These are phyloP conservation scores for Helicolenus hilgendorfi DNA, from an alignment of 2,797 vertebrate species.

Conservation along the genomic window DNA sequence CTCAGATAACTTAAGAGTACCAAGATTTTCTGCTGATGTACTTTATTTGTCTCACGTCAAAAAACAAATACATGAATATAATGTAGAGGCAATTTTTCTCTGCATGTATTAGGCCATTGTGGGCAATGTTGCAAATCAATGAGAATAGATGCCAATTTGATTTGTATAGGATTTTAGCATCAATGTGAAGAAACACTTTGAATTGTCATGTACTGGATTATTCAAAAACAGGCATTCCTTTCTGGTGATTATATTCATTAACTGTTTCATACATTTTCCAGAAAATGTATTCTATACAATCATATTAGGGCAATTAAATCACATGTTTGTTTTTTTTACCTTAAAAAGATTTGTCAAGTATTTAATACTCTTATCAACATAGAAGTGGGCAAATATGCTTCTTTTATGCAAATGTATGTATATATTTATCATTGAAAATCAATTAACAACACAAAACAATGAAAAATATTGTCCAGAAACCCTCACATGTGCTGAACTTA, in stretches of 20 bases:
- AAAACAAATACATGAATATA: neutral
- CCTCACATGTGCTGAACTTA: no score
- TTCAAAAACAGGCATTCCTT: neutral
- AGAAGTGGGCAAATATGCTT: no score
- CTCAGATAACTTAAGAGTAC: neutral
- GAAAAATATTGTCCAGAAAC: no score
- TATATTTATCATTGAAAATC: no score
- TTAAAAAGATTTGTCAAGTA: no score
- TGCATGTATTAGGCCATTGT: neutral
- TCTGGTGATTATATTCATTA: neutral
- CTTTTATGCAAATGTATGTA: no score
- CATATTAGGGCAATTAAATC: no score
- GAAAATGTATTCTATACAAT: neutral
- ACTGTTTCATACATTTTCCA: neutral
- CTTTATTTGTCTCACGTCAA: neutral
- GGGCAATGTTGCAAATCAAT: neutral
- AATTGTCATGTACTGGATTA: neutral
- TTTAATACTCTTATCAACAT: no score
- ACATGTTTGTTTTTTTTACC: no score
- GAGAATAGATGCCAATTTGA: neutral
- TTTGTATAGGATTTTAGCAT: neutral
- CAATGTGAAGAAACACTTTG: neutral
- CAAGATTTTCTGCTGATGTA: neutral
- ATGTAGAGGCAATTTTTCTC: neutral
- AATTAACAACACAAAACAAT: no score